These are phyloP conservation scores for Trichomycterus rosablanca DNA, from an alignment of 2,113 vertebrate genomes.

Conservation along the genomic window DNA sequence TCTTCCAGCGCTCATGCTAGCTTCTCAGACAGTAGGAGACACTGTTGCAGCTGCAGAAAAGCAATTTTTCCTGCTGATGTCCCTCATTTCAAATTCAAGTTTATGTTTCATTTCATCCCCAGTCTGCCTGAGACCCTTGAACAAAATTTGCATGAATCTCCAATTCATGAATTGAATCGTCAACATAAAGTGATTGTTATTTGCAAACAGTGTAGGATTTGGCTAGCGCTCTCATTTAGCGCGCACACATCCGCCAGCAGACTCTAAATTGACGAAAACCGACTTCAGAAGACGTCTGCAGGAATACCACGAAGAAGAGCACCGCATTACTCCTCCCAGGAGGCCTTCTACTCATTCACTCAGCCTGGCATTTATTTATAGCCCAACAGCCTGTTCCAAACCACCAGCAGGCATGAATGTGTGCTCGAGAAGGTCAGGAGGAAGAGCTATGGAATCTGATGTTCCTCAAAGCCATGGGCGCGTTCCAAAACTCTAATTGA, in stretches of 20 bases:
- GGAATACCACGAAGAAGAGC: constrained; percentile 8
- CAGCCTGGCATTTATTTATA: constrained; percentile 21
- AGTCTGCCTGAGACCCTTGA: too few relatives aligned
- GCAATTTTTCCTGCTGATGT: too few relatives aligned
- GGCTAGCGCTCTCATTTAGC: neutral
- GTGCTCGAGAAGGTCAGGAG: constrained; percentile 44
- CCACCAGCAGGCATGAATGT: constrained; percentile 29
- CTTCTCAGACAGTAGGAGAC: too few relatives aligned
- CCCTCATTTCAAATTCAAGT: too few relatives aligned
- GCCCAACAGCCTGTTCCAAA: neutral
- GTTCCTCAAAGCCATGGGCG: neutral
- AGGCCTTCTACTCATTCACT: neutral
- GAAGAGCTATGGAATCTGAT: constrained; percentile 45
- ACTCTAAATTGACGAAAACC: constrained; percentile 1
- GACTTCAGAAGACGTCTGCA: neutral
- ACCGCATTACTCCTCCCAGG: neutral
- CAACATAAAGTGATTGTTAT: neutral
- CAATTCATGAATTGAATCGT: neutral
- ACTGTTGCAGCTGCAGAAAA: too few relatives aligned
- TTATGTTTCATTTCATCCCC: too few relatives aligned
- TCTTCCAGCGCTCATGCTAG: too few relatives aligned
- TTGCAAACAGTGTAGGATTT: neutral
- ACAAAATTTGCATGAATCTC: too few relatives aligned
- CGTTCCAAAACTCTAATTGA: too few relatives aligned
- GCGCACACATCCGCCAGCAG: neutral